Evolutionary conservation across 2,113 vertebrate species (phyloP).

Genomic region (Pseudorhombus dupliciocellatus): DNA sequence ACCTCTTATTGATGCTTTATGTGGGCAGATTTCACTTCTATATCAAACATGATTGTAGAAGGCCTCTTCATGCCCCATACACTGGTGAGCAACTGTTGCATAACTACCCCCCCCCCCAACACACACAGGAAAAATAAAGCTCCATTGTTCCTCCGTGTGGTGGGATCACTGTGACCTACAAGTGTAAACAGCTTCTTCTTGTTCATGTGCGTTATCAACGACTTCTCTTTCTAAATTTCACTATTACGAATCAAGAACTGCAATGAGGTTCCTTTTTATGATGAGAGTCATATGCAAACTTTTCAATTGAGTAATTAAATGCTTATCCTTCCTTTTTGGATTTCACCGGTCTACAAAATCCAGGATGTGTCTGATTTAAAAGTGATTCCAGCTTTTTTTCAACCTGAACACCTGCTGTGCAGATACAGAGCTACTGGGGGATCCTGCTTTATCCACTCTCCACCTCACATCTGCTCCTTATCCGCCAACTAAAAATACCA

Average conservation of each 20-base stretch:
- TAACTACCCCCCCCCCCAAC: background rate
- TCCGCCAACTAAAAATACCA: slow-evolving; percentile 56
- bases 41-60: slow-evolving; percentile 3
- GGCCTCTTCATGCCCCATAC: background rate
- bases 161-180: slow-evolving; percentile 25
- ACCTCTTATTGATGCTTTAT: slow-evolving; percentile 18
- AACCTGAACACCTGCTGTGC: slow-evolving; percentile 5
- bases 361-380: background rate
- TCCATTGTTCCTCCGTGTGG: slow-evolving; percentile 64
- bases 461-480: slow-evolving; percentile 18
- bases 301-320: background rate
- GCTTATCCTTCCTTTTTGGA: background rate
- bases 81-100: slow-evolving; percentile 4
- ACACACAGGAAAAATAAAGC: slow-evolving; percentile 54
- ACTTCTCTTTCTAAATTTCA: background rate
- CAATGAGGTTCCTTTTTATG: too few relatives aligned
- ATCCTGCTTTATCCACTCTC: slow-evolving; percentile 12
- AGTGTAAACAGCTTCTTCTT: slow-evolving; percentile 53
- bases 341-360: background rate
- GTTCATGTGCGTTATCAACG: background rate
- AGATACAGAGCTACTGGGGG: slow-evolving; percentile 6
- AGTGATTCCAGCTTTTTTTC: too few relatives aligned
- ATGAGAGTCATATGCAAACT: too few relatives aligned
- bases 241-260: background rate
- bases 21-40: slow-evolving; percentile 11